These are phyloP conservation scores for Gasteruption jaculator DNA, from an alignment of 2,888 invertebrate species.

Conservation along the genomic window DNA sequence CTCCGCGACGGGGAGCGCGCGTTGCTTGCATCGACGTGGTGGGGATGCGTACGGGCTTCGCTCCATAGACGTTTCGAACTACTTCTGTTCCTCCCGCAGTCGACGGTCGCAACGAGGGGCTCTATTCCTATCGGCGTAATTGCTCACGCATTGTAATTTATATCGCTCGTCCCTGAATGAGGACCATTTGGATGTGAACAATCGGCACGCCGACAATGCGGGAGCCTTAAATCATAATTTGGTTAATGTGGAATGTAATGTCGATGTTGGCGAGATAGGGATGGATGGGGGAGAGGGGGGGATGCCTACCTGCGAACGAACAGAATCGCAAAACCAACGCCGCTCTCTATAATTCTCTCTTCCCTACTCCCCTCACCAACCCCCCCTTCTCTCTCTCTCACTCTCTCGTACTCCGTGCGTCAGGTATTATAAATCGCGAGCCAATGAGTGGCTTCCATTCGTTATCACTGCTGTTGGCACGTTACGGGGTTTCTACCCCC, in stretches of 20 bases:
- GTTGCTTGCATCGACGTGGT: no score
- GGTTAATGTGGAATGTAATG: conserved; percentile 51
- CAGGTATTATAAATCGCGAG: conserved; percentile 45
- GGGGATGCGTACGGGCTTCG: no score
- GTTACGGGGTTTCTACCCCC: conserved; percentile 31
- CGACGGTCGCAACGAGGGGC: conserved; percentile 22
- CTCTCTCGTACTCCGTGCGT: conserved; percentile 28
- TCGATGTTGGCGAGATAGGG: conserved; percentile 45
- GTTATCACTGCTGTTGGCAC: conserved; percentile 43
- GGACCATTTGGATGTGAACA: conserved; percentile 46
- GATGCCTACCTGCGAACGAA: conserved; percentile 36
- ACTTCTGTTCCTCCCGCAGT: conserved; percentile 5
- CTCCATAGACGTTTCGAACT: no score
- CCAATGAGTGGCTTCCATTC: conserved; percentile 48
- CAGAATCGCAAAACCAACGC: conserved; percentile 25
- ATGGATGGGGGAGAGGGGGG: no score
- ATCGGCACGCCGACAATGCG: conserved; percentile 45
- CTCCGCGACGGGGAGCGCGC: no score
- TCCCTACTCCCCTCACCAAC: no score
- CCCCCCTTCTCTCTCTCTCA: conserved; percentile 23
- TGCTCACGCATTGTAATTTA: conserved; percentile 45
- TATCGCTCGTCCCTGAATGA: conserved; percentile 36
- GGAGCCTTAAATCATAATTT: conserved; percentile 51
- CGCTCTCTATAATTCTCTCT: no score
- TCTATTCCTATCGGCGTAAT: conserved; percentile 43